phyloP scores from a whole-genome alignment of 2,113 vertebrate species.

The Tachysurus vachellii region DNA sequence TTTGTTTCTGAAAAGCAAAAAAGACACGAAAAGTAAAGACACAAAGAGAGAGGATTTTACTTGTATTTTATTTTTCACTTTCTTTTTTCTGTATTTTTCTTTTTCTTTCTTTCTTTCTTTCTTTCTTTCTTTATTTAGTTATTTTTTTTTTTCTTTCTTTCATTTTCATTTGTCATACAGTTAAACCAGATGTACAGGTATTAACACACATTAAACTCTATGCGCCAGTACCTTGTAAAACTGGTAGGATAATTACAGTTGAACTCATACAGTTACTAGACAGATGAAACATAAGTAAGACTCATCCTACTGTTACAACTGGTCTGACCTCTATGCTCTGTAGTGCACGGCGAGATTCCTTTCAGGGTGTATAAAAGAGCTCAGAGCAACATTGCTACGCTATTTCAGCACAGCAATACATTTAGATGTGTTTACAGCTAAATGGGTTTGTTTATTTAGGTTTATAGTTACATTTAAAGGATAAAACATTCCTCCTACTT shows the following conservation, averaged over 20 bases:
- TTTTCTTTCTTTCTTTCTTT: background rate
- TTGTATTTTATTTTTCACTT: background rate
- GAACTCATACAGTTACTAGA: background rate
- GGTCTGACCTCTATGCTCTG: background rate
- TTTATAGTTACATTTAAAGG: background rate
- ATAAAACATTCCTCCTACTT: background rate
- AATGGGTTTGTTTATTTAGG: background rate
- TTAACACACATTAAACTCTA: background rate
- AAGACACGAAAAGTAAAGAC: background rate
- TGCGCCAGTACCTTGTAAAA: background rate
- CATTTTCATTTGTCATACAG: background rate
- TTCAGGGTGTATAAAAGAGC: background rate
- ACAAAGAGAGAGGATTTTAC: background rate
- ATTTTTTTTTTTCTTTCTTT: background rate
- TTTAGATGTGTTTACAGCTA: background rate
- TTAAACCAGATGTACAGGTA: background rate
- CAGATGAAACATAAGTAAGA: background rate
- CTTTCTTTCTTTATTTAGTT: background rate
- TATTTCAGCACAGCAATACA: background rate
- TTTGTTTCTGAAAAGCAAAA: background rate
- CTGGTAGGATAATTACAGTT: background rate
- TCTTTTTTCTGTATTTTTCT: background rate
- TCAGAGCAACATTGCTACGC: background rate
- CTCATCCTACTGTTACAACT: background rate
- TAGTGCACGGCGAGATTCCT: background rate